phyloP scores from a whole-genome alignment of 2,113 vertebrate genomes.

The Python bivittatus region DNA sequence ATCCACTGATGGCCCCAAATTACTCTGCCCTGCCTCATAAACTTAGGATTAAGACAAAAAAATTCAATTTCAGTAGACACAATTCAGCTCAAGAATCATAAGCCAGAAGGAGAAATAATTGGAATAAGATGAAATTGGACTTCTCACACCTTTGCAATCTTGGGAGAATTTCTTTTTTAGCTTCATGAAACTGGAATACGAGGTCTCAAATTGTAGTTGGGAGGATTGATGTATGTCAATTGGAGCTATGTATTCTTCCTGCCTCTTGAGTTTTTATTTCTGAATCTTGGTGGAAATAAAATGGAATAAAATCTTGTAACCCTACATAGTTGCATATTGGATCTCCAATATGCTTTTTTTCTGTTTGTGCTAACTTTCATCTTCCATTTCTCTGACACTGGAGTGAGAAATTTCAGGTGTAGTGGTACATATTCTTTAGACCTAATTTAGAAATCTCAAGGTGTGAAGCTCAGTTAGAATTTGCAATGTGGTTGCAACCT shows the following conservation, averaged over 20 bases:
- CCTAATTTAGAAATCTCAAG: neutral
- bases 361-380: neutral
- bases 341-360: neutral
- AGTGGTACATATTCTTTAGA: neutral
- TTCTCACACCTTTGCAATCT: too few relatives aligned
- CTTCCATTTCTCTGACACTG: neutral
- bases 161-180: neutral
- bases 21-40: conserved; percentile 75
- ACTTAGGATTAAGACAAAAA: conserved; percentile 74
- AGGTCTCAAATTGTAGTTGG: neutral
- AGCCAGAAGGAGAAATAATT: neutral
- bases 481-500: neutral
- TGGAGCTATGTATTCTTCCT: neutral
- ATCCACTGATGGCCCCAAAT: neutral
- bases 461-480: neutral
- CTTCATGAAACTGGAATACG: neutral
- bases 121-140: neutral
- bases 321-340: neutral
- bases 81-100: neutral
- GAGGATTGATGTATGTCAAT: neutral
- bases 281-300: neutral
- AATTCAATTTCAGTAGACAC: conserved; percentile 14
- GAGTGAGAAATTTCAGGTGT: neutral
- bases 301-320: neutral
- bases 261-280: neutral